A percentile compares a stretch with the other conserved stretches of the same genome.
These are phyloP conservation scores for Drosophila subsilvestris DNA, from an alignment of 2,888 invertebrate species.

Conservation along the genomic window DNA sequence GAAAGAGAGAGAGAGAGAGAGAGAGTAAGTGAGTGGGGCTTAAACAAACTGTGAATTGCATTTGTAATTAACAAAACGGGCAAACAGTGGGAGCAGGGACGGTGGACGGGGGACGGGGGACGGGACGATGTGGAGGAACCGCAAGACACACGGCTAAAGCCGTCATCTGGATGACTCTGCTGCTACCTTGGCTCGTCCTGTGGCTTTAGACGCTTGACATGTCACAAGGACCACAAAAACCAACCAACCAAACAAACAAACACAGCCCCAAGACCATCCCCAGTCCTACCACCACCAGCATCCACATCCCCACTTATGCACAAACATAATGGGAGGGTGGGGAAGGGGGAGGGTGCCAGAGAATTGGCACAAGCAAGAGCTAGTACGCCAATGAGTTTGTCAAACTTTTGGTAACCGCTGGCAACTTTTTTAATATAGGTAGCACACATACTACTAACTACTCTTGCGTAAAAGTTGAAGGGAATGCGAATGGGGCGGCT, in stretches of 20 bases:
- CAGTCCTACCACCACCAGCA: neutral
- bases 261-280: neutral
- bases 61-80: conserved; percentile 63
- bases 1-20: conserved; percentile 12
- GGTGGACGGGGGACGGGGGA: no score
- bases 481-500: conserved; percentile 36
- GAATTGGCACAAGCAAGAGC: no score
- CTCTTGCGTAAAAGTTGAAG: conserved; percentile 61
- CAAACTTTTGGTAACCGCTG: conserved; percentile 61
- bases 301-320: conserved; percentile 18
- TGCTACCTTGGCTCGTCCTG: conserved; percentile 28
- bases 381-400: conserved; percentile 65
- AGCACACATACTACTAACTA: conserved; percentile 42
- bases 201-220: conserved; percentile 65
- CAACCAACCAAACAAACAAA: conserved; percentile 65
- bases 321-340: neutral
- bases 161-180: conserved; percentile 17
- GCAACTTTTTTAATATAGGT: conserved; percentile 79
- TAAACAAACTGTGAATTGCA: conserved; percentile 55
- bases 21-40: neutral
- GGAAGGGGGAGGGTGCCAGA: no score
- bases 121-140: conserved; percentile 22
- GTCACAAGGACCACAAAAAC: conserved; percentile 74
- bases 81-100: neutral
- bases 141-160: conserved; percentile 36